Evolutionary conservation across 2,113 vertebrate genomes (phyloP), one percentile per base, ranked within the genome.

Genomic region (Emydura subglobosa): DNA sequence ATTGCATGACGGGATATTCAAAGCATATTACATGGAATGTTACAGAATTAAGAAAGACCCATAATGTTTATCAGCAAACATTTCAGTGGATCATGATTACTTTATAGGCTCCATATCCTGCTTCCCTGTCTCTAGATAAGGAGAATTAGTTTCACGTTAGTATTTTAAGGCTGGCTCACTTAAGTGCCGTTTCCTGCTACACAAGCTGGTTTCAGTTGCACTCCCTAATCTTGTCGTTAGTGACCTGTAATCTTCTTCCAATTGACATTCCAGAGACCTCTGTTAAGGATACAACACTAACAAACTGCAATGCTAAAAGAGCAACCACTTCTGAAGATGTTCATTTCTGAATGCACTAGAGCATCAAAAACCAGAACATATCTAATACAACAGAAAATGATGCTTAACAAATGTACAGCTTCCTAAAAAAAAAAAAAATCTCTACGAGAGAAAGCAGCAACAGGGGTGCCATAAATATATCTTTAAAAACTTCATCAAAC

Each of bases 21-120:
- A 25, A 91, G 55, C 13, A 11, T 5, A 79, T 89, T 84, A 76
- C 25, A 13, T 34, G 6, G 1, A 39, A 44, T 50, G 21, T 76
- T 82, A 74, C 5, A 85, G 83, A 80, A 92, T 74, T 21, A 76
- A 61, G 2, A 27, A 21, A 95, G 82, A 97, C 89, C 59, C 85
- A 82, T 8, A 5, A 87, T 49, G 50, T 25, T 82, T 14, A 92
- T 82, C 57, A 83, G 93, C 29, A 82, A 87, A 94, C 82, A 65
- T 78, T 93, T 91, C 82, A 54, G 79, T 11, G 59, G 57, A 93
- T 84, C 89, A 78, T 1, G 54, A 88, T 93, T 47, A 84, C 47
- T 90, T 72, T 59, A 82, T 31, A 88, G 79, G 88, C 81, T 25
- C 1, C 85, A 72, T 57, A 24, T 72, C 39, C 55, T 47, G 82